Evolutionary conservation across 2,113 vertebrate species (phyloP).

Genomic region (Sclerurus mexicanus): DNA sequence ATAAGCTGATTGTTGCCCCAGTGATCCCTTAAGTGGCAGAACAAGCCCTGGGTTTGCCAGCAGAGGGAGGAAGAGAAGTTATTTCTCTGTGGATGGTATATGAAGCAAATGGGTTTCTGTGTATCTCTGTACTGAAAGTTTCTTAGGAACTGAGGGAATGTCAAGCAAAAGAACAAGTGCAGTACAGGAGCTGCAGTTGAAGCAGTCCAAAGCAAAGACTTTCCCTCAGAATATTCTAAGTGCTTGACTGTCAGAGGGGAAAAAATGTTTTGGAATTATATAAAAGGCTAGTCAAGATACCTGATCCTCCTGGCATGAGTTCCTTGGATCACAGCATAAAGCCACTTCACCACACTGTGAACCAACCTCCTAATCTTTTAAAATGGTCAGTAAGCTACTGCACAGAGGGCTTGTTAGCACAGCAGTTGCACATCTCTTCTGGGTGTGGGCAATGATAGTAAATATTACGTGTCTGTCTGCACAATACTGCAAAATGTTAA

Average conservation of each 20-base stretch:
- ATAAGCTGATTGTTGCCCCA: neutral
- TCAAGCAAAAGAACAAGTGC: neutral
- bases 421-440: neutral
- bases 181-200: neutral
- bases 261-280: neutral
- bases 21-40: neutral
- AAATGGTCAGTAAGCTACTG: neutral
- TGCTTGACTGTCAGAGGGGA: neutral
- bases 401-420: neutral
- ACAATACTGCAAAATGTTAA: neutral
- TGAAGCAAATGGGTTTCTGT: neutral
- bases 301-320: neutral
- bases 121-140: neutral
- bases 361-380: neutral
- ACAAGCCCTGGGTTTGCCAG: neutral
- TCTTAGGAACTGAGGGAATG: neutral
- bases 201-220: neutral
- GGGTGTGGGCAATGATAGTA: neutral
- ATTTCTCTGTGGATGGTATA: neutral
- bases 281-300: neutral
- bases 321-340: neutral
- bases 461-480: neutral
- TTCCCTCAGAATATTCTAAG: neutral
- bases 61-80: constrained; percentile 34
- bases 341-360: neutral